Evolutionary conservation across 2,797 vertebrate genomes (phyloP), one percentile per base, ranked within the genome.

Genomic region (Pelobates cultripes): DNA sequence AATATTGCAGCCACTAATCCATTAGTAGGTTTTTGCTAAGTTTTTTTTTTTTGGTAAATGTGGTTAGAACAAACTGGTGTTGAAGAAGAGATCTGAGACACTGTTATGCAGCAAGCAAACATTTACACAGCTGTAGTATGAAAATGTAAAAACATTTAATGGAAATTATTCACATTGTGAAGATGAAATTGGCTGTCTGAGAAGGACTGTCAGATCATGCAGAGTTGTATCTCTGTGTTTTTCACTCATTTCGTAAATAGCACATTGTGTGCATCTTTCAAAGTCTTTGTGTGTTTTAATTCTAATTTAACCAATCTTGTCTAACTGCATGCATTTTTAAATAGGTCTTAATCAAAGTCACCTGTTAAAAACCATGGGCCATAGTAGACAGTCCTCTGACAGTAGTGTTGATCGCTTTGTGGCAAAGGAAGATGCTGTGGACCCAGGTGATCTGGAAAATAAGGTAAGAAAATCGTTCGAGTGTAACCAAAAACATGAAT

Each of bases 381-480:
- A 98, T 88, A 96, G 96, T 84, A 93, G 97, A 47, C 96, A 97
- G 88, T 94, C 95, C 17, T 99, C 97, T 3, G 97, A 97, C 85
- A 92, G 96, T 92, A 98, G 97, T 0, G 89, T 97, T 81, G 97
- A 98, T 73, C 94, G 90, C 86, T 94, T 96, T 80, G 73, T 93
- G 60, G 87, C 94, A 57, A 95, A 94, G 88, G 98, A 98, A 1
- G 97, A 98, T 83, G 87, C 91, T 7, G 57, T 90, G 41, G 97
- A 99, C 57, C 88, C 90, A 0, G 78, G 84, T 4, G 97, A 98
- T 83, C 94, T 93, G 0, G 96, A 97, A 83, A 96, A 87, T 89
- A 98, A 97, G 95, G 98, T 98, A 77, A 28, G 28, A 28, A 28
- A 28, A 28, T 28, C 28, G 28, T 28, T 28, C 2, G 28, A 28